Conservation (phyloP, 2,113 vertebrate genomes). For the Tapirus terrestris region DNA sequence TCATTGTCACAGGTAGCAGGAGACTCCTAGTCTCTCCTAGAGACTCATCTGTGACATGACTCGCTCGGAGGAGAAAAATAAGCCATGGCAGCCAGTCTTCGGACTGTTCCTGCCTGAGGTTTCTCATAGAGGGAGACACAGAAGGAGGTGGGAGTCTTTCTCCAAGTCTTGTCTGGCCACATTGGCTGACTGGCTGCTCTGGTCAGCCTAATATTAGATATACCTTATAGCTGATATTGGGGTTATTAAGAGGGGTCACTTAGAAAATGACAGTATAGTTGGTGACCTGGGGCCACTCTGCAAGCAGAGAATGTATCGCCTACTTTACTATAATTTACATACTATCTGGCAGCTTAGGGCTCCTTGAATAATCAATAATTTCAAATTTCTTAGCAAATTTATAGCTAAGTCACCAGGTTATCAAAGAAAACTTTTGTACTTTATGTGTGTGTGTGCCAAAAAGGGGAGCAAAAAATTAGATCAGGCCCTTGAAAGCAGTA, state of each 20-base stretch:
- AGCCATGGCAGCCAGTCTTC: neutral
- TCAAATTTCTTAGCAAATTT: slow-evolving; percentile 17
- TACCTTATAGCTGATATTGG: neutral
- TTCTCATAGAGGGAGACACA: neutral
- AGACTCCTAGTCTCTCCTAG: neutral
- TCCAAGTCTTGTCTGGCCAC: neutral
- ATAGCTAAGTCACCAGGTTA: neutral
- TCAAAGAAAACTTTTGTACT: neutral
- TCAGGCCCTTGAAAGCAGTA: neutral
- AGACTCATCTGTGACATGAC: neutral
- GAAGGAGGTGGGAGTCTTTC: neutral
- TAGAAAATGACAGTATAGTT: neutral
- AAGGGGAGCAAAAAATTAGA: neutral
- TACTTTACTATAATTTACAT: neutral
- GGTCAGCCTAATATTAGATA: neutral
- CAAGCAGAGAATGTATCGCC: neutral
- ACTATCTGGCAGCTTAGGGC: neutral
- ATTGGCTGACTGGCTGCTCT: neutral
- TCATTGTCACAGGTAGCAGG: neutral
- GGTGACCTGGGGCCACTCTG: neutral
- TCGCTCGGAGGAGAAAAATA: neutral
- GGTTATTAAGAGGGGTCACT: neutral
- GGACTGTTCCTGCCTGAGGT: neutral
- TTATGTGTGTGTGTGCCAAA: neutral
- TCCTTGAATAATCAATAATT: neutral